Percentiles rank a stretch among this genome's conserved stretches.
phyloP scores from a whole-genome alignment of 1,140 invertebrate genomes.

The Stegodyphus dumicola region DNA sequence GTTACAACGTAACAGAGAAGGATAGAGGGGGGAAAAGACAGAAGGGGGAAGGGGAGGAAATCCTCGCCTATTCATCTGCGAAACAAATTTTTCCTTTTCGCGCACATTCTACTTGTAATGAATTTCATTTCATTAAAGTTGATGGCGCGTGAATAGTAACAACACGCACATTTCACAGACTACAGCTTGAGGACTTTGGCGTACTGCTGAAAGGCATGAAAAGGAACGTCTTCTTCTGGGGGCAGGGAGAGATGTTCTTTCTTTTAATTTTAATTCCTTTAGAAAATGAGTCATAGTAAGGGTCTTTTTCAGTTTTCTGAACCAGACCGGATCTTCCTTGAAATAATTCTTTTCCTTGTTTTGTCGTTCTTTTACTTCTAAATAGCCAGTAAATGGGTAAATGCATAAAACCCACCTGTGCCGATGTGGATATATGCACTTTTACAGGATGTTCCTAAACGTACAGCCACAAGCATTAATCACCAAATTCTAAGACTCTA shows the following conservation, averaged over 20 bases:
- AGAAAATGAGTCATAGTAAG: conserved; percentile 25
- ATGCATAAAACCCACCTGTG: too few species aligned
- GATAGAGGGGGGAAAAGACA: neutral
- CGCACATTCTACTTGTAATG: conserved; percentile 52
- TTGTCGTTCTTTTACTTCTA: too few species aligned
- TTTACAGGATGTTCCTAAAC: too few species aligned
- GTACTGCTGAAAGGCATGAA: conserved; percentile 3
- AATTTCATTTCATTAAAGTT: conserved; percentile 61
- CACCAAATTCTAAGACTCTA: too few species aligned
- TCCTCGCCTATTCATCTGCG: conserved; percentile 42
- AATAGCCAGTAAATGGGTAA: too few species aligned
- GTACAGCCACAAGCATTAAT: too few species aligned
- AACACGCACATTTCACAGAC: conserved; percentile 45
- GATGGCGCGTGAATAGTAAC: conserved; percentile 55
- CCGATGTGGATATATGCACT: too few species aligned
- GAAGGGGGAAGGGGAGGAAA: conserved; percentile 1
- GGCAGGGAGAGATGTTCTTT: conserved; percentile 2
- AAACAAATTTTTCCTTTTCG: conserved; percentile 45
- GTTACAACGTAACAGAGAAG: conserved; percentile 5
- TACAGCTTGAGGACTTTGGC: neutral
- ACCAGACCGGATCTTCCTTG: too few species aligned
- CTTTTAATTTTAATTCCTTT: conserved; percentile 51
- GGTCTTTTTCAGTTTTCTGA: neutral
- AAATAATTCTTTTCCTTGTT: too few species aligned
- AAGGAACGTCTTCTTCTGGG: conserved; percentile 30